Evolutionary conservation across 1,140 invertebrate species (phyloP).

Genomic region (Alviniconcha marisindica): DNA sequence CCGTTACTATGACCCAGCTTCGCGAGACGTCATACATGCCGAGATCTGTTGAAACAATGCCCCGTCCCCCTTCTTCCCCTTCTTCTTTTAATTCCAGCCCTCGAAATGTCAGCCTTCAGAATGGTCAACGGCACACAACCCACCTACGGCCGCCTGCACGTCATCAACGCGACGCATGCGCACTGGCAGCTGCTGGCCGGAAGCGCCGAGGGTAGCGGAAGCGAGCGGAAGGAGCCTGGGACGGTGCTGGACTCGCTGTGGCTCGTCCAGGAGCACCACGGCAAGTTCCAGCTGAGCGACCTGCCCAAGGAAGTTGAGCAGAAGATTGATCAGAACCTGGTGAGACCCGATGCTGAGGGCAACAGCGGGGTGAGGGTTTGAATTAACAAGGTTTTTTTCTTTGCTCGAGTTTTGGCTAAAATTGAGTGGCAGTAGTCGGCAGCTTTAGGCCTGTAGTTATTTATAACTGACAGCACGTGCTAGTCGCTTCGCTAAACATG

Average conservation of each 20-base stretch:
- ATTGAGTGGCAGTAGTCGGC: too few species aligned
- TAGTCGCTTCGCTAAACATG: too few species aligned
- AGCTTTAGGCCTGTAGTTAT: too few species aligned
- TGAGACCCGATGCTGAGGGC: not conserved
- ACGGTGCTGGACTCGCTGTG: slow-evolving; percentile 60
- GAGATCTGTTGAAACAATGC: too few species aligned
- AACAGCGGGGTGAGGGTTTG: not conserved
- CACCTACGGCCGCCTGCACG: slow-evolving; percentile 86
- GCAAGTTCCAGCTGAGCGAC: slow-evolving; percentile 50
- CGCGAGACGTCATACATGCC: too few species aligned
- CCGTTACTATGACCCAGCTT: too few species aligned
- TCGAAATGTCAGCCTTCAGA: slow-evolving; percentile 74
- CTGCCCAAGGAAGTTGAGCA: slow-evolving; percentile 44
- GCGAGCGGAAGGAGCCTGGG: slow-evolving; percentile 87
- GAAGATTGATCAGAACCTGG: slow-evolving; percentile 49
- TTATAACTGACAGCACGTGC: too few species aligned
- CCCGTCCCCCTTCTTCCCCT: not conserved
- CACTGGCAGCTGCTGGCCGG: slow-evolving; percentile 91
- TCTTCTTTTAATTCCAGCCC: not conserved
- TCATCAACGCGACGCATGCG: slow-evolving; percentile 91
- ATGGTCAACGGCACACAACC: slow-evolving; percentile 77
- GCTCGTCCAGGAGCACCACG: slow-evolving; percentile 63
- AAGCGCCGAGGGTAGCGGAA: slow-evolving; percentile 22
- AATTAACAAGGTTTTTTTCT: too few species aligned
- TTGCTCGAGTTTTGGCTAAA: too few species aligned